Base-by-base conservation (phyloP, 2,113 vertebrate species). In the Pavo muticus region DNA sequence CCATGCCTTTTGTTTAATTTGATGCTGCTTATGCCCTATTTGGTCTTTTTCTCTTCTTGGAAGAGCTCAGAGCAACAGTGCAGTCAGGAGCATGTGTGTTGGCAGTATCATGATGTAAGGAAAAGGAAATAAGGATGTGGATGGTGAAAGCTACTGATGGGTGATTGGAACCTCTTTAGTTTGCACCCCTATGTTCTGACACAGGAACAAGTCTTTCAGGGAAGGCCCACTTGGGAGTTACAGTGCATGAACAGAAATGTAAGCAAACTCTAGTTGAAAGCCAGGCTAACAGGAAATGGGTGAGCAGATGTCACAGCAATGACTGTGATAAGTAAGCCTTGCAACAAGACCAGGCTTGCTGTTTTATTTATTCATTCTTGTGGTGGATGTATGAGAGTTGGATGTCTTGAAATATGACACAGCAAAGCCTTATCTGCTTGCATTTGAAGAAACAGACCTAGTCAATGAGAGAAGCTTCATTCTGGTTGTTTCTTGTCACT, bases 281-380 rank as follows among this genome's bases (percentile, higher is more conserved):
- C 14, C 0, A 5, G 75, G 42, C 6, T 64, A 50, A 17, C 1
- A 42, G 11, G 39, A 81, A 73, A 60, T 17, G 9, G 29, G 10
- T 40, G 65, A 73, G 15, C n/a, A 73, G 19, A 14, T 32, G 8
- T 69, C 69, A 60, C 20, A 12, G 5, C 14, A 77, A 17, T 30
- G 35, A 21, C 44, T 0, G 0, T 24, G 16, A 32, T 14, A 69
- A 64, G 20, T 19, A 50, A 77, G 11, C 54, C 39, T 84, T 57
- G 56, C 40, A 50, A 39, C 20, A 87, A 84, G 60, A 27, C 29
- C 2, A 6, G 18, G 3, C 30, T 57, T 8, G 5, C 14, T 35
- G 39, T 60, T 64, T 29, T 6, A 19, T 76, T 84, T 81, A 25
- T 67, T 67, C 52, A 16, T 39, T 79, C 12, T 37, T 57, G 4